Percentiles rank a stretch among this genome's conserved stretches.
These are phyloP conservation scores for Ornithorhynchus anatinus DNA, from an alignment of 2,113 vertebrate species.

Conservation along the genomic window DNA sequence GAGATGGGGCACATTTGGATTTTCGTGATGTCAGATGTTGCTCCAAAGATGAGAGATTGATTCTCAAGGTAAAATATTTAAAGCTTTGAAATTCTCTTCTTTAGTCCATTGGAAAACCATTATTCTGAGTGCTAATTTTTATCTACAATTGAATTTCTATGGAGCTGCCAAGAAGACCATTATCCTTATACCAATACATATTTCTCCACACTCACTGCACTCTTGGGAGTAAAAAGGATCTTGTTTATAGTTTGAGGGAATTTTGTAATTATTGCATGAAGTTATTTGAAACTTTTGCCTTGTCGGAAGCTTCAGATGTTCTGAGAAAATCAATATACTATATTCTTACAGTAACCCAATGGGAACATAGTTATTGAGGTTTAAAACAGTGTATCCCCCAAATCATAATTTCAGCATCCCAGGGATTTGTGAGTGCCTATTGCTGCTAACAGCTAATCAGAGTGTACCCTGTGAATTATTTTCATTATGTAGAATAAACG, in stretches of 20 bases:
- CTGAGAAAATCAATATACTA: constrained; percentile 36
- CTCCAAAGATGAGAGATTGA: no score
- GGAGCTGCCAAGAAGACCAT: constrained; percentile 28
- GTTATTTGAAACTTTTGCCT: constrained; percentile 40
- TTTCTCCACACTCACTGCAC: constrained; percentile 34
- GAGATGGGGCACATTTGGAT: no score
- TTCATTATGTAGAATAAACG: constrained; percentile 36
- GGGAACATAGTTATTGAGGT: constrained; percentile 54
- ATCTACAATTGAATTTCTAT: constrained; percentile 58
- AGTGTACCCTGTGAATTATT: constrained; percentile 1
- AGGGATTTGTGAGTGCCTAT: constrained; percentile 20
- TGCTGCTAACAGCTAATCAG: constrained; percentile 27
- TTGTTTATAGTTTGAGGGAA: constrained; percentile 51
- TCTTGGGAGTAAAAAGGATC: constrained; percentile 21
- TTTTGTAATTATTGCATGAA: constrained; percentile 40
- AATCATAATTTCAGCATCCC: constrained; percentile 43
- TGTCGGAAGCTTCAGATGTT: constrained; percentile 31
- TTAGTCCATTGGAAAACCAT: constrained; percentile 23
- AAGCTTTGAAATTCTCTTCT: background rate
- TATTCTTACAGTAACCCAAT: constrained; percentile 32
- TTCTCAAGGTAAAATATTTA: background rate
- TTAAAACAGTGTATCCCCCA: constrained; percentile 47
- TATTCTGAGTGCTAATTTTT: constrained; percentile 45
- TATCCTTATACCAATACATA: constrained; percentile 33
- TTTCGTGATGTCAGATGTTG: no score